phyloP scores from a whole-genome alignment of 2,888 invertebrate genomes.

The Phortica okadai region DNA sequence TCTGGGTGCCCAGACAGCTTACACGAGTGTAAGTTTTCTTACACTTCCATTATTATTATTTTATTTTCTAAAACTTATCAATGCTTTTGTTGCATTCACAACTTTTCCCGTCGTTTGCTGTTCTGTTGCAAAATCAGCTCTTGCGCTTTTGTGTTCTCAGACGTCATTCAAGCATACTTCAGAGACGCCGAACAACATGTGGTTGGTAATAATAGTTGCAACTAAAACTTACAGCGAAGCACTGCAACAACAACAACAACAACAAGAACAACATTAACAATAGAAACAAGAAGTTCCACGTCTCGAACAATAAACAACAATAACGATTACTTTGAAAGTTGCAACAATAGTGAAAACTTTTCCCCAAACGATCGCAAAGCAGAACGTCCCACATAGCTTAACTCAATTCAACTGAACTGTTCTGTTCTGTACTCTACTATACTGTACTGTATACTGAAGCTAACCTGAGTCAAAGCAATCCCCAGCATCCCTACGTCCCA shows the following conservation, averaged over 20 bases:
- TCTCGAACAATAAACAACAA: constrained; percentile 44
- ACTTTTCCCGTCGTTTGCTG: constrained; percentile 18
- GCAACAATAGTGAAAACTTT: constrained; percentile 60
- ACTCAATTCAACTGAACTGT: neutral
- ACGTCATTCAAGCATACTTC: constrained; percentile 48
- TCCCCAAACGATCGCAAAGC: constrained; percentile 42
- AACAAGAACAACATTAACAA: constrained; percentile 29
- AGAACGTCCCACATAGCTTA: constrained; percentile 46
- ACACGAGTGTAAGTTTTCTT: neutral
- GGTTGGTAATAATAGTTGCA: constrained; percentile 18
- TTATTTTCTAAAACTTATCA: constrained; percentile 48
- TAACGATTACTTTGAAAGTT: constrained; percentile 66
- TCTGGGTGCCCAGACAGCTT: neutral
- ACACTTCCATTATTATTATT: constrained; percentile 27
- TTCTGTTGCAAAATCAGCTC: constrained; percentile 3
- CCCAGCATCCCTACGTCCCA: neutral
- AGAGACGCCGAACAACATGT: constrained; percentile 63
- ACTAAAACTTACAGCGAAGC: constrained; percentile 24
- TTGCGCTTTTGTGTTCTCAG: constrained; percentile 6
- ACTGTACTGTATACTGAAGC: constrained; percentile 10
- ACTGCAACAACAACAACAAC: constrained; percentile 17
- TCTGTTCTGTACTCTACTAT: neutral
- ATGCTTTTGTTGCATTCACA: constrained; percentile 44
- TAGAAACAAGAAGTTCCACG: constrained; percentile 33
- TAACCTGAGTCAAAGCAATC: neutral